Percentiles rank a stretch among this genome's conserved stretches.
phyloP scores from a whole-genome alignment of 2,797 vertebrate species.

The Crenichthys baileyi region DNA sequence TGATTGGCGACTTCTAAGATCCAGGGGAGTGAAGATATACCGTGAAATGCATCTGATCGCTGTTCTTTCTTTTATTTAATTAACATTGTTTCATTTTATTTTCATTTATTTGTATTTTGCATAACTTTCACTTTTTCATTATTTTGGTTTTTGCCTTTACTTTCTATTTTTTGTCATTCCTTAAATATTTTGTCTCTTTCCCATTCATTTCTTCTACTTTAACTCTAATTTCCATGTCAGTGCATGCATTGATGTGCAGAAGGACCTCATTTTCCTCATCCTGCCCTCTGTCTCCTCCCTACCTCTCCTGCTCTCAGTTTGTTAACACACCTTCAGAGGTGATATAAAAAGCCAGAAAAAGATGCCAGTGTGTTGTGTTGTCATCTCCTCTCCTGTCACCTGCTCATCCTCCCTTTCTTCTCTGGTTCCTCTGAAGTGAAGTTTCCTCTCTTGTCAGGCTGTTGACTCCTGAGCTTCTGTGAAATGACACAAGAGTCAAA shows the following conservation, averaged over 20 bases:
- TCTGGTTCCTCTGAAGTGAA: constrained; percentile 66
- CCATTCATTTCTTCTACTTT: constrained; percentile 12
- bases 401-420: constrained; percentile 24
- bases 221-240: neutral
- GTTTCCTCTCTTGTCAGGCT: constrained; percentile 59
- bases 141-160: neutral
- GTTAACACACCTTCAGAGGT: constrained; percentile 66
- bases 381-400: constrained; percentile 39
- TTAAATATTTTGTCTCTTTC: neutral
- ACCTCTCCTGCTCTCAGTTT: constrained; percentile 13
- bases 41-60: neutral
- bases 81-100: neutral
- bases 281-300: constrained; percentile 11
- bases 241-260: neutral
- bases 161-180: neutral
- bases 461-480: constrained; percentile 61
- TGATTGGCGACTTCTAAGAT: neutral
- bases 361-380: constrained; percentile 34
- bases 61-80: neutral
- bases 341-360: constrained; percentile 63
- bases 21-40: neutral
- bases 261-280: constrained; percentile 6
- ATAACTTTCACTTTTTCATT: neutral
- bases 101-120: neutral
- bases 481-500: constrained; percentile 59